These are phyloP conservation scores for Rhopalosiphum maidis DNA, from an alignment of 1,140 invertebrate genomes.

Conservation along the genomic window DNA sequence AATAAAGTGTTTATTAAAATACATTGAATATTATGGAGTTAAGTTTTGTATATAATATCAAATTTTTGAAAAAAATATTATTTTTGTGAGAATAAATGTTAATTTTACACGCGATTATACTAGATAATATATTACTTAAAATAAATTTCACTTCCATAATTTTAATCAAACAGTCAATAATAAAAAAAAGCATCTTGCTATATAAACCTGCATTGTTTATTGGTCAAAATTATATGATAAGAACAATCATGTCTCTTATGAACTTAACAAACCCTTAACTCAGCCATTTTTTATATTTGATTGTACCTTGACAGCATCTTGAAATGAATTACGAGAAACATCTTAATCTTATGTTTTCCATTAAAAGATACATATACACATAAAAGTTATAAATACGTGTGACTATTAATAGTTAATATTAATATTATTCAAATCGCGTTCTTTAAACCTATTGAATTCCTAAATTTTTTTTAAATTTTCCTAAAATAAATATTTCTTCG, in stretches of 20 bases:
- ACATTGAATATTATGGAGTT: neutral
- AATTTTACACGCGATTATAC: neutral
- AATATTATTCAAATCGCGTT: neutral
- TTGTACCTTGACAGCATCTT: neutral
- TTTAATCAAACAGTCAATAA: neutral
- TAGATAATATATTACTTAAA: neutral
- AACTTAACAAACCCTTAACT: neutral
- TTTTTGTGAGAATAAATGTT: neutral
- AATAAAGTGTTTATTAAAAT: neutral
- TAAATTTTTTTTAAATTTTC: too few relatives aligned
- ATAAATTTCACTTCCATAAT: neutral
- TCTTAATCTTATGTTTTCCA: neutral
- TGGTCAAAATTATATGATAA: neutral
- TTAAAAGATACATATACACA: neutral
- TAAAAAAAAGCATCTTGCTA: too few relatives aligned
- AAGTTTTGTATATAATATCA: too few relatives aligned
- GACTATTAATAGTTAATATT: neutral
- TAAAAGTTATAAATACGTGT: neutral
- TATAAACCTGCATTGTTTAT: too few relatives aligned
- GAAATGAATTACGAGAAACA: neutral
- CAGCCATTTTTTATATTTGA: too few relatives aligned
- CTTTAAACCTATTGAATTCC: too few relatives aligned
- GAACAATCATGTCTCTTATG: neutral
- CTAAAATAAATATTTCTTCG: neutral
- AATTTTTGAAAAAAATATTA: too few relatives aligned